Conservation (phyloP, 1,140 invertebrate species). For the Drosophila auraria region DNA sequence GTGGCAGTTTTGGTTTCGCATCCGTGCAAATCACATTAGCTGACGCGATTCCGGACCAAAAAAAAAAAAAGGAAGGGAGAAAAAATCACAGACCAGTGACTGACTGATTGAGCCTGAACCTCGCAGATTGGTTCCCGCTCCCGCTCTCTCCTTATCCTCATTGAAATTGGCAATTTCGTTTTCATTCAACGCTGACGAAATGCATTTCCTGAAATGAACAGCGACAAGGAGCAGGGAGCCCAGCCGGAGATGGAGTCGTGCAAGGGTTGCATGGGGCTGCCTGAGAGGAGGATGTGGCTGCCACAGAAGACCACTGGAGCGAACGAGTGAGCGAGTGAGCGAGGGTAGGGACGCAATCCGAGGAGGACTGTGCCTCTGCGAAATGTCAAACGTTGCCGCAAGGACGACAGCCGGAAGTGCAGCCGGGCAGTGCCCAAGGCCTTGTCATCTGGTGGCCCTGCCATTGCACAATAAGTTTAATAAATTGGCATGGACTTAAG, state of each 20-base stretch:
- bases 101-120: constrained; percentile 37
- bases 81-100: constrained; percentile 31
- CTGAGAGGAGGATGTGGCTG: constrained; percentile 47
- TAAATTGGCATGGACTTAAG: constrained; percentile 49
- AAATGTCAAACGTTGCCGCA: constrained; percentile 66
- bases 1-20: constrained; percentile 17
- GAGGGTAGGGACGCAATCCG: neutral
- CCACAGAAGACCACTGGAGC: constrained; percentile 63
- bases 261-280: neutral
- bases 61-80: neutral
- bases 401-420: constrained; percentile 60
- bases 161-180: constrained; percentile 77
- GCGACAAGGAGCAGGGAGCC: constrained; percentile 40
- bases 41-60: constrained; percentile 5
- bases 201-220: constrained; percentile 79
- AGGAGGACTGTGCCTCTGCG: constrained; percentile 26
- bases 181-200: constrained; percentile 79
- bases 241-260: constrained; percentile 29
- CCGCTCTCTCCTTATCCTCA: constrained; percentile 23
- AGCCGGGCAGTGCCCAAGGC: constrained; percentile 19
- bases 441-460: neutral
- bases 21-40: constrained; percentile 37
- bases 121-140: constrained; percentile 5
- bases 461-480: constrained; percentile 39
- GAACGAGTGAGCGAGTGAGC: constrained; percentile 10